Evolutionary conservation across 1,140 invertebrate genomes (phyloP).

Genomic region (Patella vulgata): DNA sequence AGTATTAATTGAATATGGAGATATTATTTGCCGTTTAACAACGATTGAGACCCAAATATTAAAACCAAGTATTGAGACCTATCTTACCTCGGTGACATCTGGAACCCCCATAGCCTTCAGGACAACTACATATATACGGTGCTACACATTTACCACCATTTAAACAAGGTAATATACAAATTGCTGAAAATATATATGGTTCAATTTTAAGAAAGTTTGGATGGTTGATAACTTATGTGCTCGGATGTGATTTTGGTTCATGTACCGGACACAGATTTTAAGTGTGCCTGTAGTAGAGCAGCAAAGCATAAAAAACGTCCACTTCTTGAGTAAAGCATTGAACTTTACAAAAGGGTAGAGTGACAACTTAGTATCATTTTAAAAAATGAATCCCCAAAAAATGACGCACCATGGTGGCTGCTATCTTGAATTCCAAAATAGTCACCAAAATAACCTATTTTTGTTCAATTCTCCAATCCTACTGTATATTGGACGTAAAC

Average conservation of each 20-base stretch:
- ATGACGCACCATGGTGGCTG: too few species aligned
- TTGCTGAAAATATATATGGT: conserved; percentile 32
- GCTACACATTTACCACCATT: conserved; percentile 63
- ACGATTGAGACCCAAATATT: not conserved
- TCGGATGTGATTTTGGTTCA: not conserved
- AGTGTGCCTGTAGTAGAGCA: not conserved
- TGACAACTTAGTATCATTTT: too few species aligned
- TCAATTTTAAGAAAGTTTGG: not conserved
- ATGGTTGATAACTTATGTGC: not conserved
- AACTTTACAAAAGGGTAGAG: not conserved
- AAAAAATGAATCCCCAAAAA: too few species aligned
- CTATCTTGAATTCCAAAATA: too few species aligned
- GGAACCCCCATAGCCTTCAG: conserved; percentile 56
- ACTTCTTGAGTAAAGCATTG: not conserved
- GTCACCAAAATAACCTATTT: too few species aligned
- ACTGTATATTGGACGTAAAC: too few species aligned
- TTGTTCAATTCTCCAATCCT: too few species aligned
- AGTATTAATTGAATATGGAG: not conserved
- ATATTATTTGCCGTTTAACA: not conserved
- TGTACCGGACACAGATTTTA: not conserved
- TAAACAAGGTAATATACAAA: conserved; percentile 63
- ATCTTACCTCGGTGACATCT: conserved; percentile 57
- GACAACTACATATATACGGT: conserved; percentile 64
- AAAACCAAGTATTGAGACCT: not conserved
- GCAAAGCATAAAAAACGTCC: not conserved